Evolutionary conservation across 2,113 vertebrate genomes (phyloP).

Genomic region (Lophotis ruficrista): DNA sequence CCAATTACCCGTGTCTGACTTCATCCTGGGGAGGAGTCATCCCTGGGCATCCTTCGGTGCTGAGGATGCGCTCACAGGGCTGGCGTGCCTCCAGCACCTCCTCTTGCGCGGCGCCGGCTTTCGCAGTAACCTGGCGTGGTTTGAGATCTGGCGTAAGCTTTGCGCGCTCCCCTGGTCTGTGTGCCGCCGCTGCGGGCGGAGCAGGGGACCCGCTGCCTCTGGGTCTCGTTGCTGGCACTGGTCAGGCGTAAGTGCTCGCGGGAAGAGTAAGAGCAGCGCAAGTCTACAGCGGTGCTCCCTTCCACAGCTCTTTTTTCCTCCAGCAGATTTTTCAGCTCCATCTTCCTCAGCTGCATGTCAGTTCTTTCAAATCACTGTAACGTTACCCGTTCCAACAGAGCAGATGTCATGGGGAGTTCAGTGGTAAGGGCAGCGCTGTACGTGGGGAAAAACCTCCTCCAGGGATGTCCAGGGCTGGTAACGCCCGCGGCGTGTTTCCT

Average conservation of each 20-base stretch:
- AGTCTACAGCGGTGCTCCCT: neutral
- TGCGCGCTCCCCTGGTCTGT: neutral
- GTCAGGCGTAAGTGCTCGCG: neutral
- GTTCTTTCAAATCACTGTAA: neutral
- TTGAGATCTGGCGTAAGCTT: accelerated
- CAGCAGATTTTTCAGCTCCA: neutral
- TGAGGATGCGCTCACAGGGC: neutral
- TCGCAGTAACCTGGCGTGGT: neutral
- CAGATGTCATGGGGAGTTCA: neutral
- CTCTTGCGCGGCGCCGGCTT: neutral
- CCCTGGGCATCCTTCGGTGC: neutral
- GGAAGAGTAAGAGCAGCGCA: neutral
- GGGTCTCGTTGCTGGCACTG: neutral
- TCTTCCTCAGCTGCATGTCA: neutral
- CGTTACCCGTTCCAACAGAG: neutral
- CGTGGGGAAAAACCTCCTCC: neutral
- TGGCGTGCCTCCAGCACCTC: neutral
- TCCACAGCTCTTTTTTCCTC: neutral
- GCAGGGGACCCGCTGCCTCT: neutral
- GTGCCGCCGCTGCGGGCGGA: neutral
- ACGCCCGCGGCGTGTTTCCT: neutral
- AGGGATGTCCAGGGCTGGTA: neutral
- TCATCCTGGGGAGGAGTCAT: neutral
- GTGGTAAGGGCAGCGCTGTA: neutral
- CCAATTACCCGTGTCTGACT: neutral